phyloP scores from a whole-genome alignment of 2,888 invertebrate species.

The Macrosoma leucophasiata region DNA sequence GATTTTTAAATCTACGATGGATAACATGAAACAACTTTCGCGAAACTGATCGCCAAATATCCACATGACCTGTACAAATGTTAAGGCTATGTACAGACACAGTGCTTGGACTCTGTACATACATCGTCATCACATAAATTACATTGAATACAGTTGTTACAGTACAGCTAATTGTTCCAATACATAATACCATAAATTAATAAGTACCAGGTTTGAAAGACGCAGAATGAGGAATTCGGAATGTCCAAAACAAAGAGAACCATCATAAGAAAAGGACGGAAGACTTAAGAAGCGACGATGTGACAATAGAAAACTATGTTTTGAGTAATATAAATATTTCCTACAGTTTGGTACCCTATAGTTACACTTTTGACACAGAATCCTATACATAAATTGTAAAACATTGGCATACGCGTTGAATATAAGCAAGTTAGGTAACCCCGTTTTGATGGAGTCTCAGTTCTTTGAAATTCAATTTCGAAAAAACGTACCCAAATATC shows the following conservation, averaged over 20 bases:
- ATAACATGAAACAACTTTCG: constrained; percentile 45
- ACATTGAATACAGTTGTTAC: constrained; percentile 33
- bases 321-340: constrained; percentile 40
- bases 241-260: constrained; percentile 26
- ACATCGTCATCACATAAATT: constrained; percentile 26
- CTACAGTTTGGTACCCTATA: constrained; percentile 61
- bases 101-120: constrained; percentile 41
- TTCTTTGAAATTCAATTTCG: constrained; percentile 26
- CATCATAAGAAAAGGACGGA: constrained; percentile 65
- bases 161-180: constrained; percentile 39
- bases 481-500: constrained; percentile 30
- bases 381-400: constrained; percentile 37
- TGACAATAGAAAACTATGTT: constrained; percentile 42
- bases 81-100: constrained; percentile 58
- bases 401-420: constrained; percentile 30
- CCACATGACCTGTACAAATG: constrained; percentile 73
- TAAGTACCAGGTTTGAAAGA: constrained; percentile 8
- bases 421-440: constrained; percentile 21
- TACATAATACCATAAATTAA: constrained; percentile 29
- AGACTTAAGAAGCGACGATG: constrained; percentile 64
- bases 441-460: constrained; percentile 22
- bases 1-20: constrained; percentile 49
- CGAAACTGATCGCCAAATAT: constrained; percentile 73
- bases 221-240: constrained; percentile 3
- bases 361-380: constrained; percentile 68